Base-by-base conservation (phyloP, 37 sponge, comb jelly and placozoan genomes). In the Oopsacas minuta region DNA sequence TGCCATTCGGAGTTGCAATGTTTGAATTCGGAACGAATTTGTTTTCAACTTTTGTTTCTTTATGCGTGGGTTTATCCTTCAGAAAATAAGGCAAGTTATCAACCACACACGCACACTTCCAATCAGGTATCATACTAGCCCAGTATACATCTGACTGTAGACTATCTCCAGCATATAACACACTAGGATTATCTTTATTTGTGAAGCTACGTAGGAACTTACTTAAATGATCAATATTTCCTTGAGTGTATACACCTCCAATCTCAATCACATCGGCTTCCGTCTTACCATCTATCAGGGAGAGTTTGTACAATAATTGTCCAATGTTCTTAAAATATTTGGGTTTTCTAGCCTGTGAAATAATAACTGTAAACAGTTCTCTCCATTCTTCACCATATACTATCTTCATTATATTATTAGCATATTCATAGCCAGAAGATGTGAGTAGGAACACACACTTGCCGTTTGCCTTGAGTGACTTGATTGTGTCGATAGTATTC, bases 381-480 rank as follows among this genome's bases (percentile, higher is more conserved):
- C 75, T 61, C 75, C 75, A 61, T 5, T n/a, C 75, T 3, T 61
- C 75, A 3, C 75, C 75, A 12, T 61, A 61, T 25, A n/a, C 75
- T 25, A 61, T n/a, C 22, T 61, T 61, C 22, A 61, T 5, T 61
- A 61, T 12, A 10, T 3, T 3, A 61, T 61, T n/a, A 3, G 75
- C 30, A n/a, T 25, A 61, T 5, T 3, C 75, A 12, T 61, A 61
- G 30, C 28, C 28, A 10, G 75, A 61, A 25, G 75, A 32, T 25
- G 75, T 61, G 28, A 61, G 75, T 25, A 61, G 75, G 22, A 61
- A 61, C 30, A 61, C 75, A 61, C 75, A 61, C 28, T 61, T 61
- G 32, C 75, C 75, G 22, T 61, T 61, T n/a, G 75, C 7, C 30
- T 61, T 61, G 7, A 61, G 75, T n/a, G 20, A 25, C 28, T n/a